Evolutionary conservation across 2,113 vertebrate genomes (phyloP).

Genomic region (Azemiops feae): DNA sequence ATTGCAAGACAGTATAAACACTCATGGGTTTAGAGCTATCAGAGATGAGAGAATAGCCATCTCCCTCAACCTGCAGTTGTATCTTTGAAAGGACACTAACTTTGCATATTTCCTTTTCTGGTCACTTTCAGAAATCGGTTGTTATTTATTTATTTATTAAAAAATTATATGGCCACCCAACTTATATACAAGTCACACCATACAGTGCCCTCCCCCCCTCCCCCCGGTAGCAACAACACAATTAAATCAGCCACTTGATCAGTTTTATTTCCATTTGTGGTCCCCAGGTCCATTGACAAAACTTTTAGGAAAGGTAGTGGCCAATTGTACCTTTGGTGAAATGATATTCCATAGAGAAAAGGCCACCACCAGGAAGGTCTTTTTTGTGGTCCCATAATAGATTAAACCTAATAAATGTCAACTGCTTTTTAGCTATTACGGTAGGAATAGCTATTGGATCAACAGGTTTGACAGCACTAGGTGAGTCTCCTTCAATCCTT

Average conservation of each 20-base stretch:
- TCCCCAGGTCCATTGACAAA: not conserved
- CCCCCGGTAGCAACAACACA: not conserved
- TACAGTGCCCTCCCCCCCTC: no score
- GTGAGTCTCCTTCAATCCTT: not conserved
- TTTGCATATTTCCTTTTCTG: not conserved
- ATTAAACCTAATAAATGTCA: not conserved
- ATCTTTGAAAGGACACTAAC: not conserved
- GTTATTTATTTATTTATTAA: not conserved
- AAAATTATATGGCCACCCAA: not conserved
- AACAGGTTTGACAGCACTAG: not conserved
- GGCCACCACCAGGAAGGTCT: not conserved
- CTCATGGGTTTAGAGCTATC: not conserved
- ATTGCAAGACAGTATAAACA: not conserved
- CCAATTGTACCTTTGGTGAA: not conserved
- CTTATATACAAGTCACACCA: no score
- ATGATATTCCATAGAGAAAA: not conserved
- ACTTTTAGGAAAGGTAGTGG: not conserved
- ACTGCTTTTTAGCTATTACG: not conserved
- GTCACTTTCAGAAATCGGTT: not conserved
- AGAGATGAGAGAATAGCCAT: not conserved
- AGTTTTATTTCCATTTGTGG: not conserved
- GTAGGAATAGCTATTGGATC: not conserved
- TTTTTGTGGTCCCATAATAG: not conserved
- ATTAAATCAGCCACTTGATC: not conserved
- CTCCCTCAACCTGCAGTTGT: not conserved